A percentile compares a stretch with the other conserved stretches of the same genome.
phyloP scores from a whole-genome alignment of 2,888 invertebrate species.

The Cataglyphis albicans region DNA sequence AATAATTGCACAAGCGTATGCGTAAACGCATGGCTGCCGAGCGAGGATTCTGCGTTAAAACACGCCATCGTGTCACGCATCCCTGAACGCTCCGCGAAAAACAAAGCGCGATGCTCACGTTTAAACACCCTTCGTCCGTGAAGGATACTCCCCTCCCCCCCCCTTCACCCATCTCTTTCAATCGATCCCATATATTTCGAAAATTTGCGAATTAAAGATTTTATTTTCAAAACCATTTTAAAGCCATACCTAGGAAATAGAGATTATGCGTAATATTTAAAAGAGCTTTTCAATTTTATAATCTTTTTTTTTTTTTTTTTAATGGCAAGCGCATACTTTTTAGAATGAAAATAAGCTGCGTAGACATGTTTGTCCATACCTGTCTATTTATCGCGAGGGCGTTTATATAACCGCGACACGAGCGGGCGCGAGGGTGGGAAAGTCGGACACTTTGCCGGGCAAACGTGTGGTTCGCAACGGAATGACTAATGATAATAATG shows the following conservation, averaged over 20 bases:
- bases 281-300: background rate
- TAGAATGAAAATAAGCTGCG: background rate
- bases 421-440: background rate
- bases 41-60: slow-evolving; percentile 14
- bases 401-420: slow-evolving; percentile 37
- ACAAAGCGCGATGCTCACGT: background rate
- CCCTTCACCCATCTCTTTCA: background rate
- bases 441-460: slow-evolving; percentile 9
- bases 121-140: background rate
- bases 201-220: background rate
- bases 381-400: background rate
- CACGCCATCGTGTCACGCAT: slow-evolving; percentile 41
- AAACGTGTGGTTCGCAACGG: slow-evolving; percentile 20
- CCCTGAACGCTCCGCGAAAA: slow-evolving; percentile 29
- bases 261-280: background rate
- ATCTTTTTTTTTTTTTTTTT: background rate
- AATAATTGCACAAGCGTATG: slow-evolving; percentile 37
- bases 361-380: background rate
- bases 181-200: background rate
- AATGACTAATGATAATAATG: slow-evolving; percentile 51
- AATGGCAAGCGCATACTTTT: background rate
- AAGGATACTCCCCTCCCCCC: background rate
- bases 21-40: background rate
- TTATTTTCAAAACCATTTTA: background rate
- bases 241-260: background rate